Conservation (phyloP, 2,888 invertebrate genomes). For the Tricholauxania praeusta region DNA sequence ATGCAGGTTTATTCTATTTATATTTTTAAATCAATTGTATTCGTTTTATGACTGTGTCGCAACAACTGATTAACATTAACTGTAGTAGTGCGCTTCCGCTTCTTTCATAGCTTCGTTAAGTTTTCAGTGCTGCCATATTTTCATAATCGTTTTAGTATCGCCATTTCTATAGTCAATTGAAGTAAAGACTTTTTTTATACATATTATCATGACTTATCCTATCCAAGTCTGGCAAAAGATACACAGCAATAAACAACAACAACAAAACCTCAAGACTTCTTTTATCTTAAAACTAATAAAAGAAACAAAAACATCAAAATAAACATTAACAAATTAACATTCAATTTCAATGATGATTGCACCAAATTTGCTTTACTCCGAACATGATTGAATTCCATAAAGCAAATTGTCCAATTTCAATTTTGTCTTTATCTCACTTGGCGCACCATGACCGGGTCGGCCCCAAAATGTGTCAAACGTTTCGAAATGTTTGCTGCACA, state of each 20-base stretch:
- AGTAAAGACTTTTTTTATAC: too few species aligned
- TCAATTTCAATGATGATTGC: conserved; percentile 40
- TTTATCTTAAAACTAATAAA: conserved; percentile 15
- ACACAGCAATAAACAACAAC: conserved; percentile 2
- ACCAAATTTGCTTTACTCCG: conserved; percentile 55
- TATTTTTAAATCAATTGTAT: too few species aligned
- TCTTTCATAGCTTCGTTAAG: too few species aligned
- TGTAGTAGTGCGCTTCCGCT: too few species aligned
- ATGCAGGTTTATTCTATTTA: too few species aligned
- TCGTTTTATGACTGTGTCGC: too few species aligned
- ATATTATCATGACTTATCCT: too few species aligned
- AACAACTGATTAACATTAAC: too few species aligned
- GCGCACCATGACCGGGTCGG: conserved; percentile 76
- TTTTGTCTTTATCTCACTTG: conserved; percentile 61
- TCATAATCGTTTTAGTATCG: too few species aligned
- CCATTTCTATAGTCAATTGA: too few species aligned
- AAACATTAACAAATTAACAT: background rate
- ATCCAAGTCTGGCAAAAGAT: conserved; percentile 2
- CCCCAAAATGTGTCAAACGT: conserved; percentile 86
- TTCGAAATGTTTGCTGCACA: conserved; percentile 77
- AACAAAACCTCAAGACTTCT: conserved; percentile 16
- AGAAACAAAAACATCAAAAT: conserved; percentile 9
- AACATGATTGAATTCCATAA: conserved; percentile 60
- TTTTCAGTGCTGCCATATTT: too few species aligned
- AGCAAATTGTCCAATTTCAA: conserved; percentile 68